phyloP scores from a whole-genome alignment of 2,888 invertebrate genomes.

The Eupithecia insigniata region DNA sequence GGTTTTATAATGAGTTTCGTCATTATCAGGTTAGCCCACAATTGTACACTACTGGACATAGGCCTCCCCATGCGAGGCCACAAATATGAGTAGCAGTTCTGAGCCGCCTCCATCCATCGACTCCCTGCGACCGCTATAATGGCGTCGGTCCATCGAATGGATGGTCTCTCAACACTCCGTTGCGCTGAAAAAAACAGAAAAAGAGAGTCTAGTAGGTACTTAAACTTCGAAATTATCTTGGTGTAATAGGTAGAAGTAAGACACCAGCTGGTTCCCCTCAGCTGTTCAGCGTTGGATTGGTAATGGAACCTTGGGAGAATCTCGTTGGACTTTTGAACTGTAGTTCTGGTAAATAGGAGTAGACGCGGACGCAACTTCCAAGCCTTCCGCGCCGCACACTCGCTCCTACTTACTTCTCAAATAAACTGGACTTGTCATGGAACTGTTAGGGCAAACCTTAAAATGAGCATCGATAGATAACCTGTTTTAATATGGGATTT shows the following conservation, averaged over 20 bases:
- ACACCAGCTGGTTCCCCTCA: slow-evolving; percentile 3
- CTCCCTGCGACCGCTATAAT: too few relatives aligned
- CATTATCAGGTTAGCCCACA: too few relatives aligned
- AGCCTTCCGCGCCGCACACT: slow-evolving; percentile 3
- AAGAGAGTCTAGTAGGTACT: background rate
- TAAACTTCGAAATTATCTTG: background rate
- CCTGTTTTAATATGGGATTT: too few relatives aligned
- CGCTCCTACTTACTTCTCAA: background rate
- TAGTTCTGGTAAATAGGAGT: slow-evolving; percentile 43
- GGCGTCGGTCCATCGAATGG: too few relatives aligned
- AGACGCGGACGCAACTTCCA: slow-evolving; percentile 21
- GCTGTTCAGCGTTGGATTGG: slow-evolving; percentile 38
- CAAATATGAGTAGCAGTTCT: too few relatives aligned
- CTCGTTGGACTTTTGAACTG: slow-evolving; percentile 44
- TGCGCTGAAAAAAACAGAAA: background rate
- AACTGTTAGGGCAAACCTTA: background rate
- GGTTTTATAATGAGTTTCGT: too few relatives aligned
- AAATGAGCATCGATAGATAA: background rate
- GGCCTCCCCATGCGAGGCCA: background rate
- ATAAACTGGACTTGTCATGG: slow-evolving; percentile 2
- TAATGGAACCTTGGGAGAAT: slow-evolving; percentile 45
- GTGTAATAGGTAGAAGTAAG: background rate
- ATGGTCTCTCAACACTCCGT: background rate
- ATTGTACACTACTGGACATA: background rate
- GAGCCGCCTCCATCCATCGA: too few relatives aligned